Base-by-base conservation (phyloP, 37 sponge, comb jelly and placozoan species). In the Aplysina aerophoba region DNA sequence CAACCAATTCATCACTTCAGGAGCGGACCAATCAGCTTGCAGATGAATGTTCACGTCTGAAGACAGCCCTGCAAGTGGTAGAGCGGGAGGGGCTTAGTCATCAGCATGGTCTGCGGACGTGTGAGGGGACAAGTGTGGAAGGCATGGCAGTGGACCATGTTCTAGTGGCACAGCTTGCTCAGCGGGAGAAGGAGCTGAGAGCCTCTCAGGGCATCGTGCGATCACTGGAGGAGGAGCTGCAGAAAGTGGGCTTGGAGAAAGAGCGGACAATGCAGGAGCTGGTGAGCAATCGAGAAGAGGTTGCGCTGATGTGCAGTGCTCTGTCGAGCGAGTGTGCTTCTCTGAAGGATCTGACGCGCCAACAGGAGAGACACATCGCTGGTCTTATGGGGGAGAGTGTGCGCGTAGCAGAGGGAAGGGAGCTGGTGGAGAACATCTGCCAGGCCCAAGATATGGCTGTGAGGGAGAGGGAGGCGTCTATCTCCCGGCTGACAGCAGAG, bases 401-500 rank as follows among this genome's bases (percentile, higher is more conserved):
- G 0, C 56, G 53, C 0, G 78, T 83, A 25, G n/a, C 37, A 57
- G 79, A 83, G 79, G 57, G 24, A 24, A 41, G 19, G 21, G 33
- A 68, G 0, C 30, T 63, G 30, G 58, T 68, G 8, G 83, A 74
- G 33, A 57, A 27, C 24, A 56, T 65, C 21, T 77, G 79, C 41
- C 20, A 30, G 0, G 41, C 33, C 0, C 31, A 36, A 22, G 53
- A 41, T 5, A 68, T 33, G 21, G 40, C 53, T 36, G 50, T 87
- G 80, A 28, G 73, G 59, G 81, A 82, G 36, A 53, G 80, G 36
- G 92, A 88, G 63, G 35, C 30, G 60, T 27, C 21, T 21, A 79
- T 89, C 17, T 65, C 75, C 1, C 16, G 39, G 13, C 81, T 92
- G 62, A 67, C 64, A 40, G 87, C 77, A 34, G 90, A 92, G 69